A percentile compares a stretch with the other conserved stretches of the same genome.
Evolutionary conservation across 2,797 vertebrate species (phyloP).

Genomic region (Pristis pectinata): DNA sequence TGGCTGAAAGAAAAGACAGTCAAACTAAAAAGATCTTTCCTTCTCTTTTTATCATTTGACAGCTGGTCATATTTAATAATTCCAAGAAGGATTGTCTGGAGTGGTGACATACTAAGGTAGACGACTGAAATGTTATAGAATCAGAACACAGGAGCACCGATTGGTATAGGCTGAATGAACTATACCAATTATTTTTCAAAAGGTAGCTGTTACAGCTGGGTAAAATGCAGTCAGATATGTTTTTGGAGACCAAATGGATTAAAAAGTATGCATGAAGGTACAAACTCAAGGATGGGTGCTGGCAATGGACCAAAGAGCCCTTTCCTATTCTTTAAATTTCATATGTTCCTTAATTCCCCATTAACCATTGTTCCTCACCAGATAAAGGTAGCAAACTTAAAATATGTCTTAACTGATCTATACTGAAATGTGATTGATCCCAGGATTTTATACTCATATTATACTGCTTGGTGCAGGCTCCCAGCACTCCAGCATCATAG

Average conservation of each 20-base stretch:
- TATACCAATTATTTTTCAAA: background rate
- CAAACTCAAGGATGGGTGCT: background rate
- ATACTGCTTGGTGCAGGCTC: no score
- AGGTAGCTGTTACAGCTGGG: background rate
- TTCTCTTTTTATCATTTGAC: background rate
- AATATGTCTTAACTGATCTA: background rate
- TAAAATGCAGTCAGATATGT: background rate
- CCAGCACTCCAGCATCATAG: background rate
- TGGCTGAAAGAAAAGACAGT: background rate
- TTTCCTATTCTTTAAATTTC: background rate
- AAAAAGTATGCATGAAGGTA: background rate
- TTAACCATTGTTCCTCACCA: background rate
- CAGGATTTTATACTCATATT: background rate
- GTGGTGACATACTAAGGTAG: background rate
- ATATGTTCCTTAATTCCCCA: background rate
- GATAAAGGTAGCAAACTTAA: background rate
- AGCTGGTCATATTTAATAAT: background rate
- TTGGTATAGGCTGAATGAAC: background rate
- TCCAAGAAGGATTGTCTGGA: background rate
- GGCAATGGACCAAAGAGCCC: background rate
- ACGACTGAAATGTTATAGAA: background rate
- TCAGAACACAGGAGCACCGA: background rate
- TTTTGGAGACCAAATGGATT: background rate
- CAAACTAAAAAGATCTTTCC: slow-evolving; percentile 2
- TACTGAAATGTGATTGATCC: background rate